A percentile compares a stretch with the other conserved stretches of the same genome.
phyloP scores from a whole-genome alignment of 2,113 vertebrate species.

The Elaphurus davidianus region DNA sequence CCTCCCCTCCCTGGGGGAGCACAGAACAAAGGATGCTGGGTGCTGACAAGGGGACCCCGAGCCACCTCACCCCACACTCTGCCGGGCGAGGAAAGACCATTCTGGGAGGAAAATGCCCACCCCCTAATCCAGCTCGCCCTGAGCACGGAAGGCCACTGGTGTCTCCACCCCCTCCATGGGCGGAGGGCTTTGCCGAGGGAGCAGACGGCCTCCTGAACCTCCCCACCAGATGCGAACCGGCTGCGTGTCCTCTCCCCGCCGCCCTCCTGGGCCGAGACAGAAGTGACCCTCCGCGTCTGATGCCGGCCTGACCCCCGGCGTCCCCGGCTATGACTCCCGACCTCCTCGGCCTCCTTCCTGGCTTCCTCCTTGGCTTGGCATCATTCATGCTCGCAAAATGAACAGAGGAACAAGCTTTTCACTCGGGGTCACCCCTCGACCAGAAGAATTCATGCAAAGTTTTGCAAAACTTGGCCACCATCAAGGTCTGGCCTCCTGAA shows the following conservation, averaged over 20 bases:
- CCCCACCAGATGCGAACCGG: not conserved
- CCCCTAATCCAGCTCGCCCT: not conserved
- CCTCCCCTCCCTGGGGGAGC: no score
- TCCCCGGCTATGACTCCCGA: not conserved
- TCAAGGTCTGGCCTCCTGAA: not conserved
- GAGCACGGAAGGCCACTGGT: not conserved
- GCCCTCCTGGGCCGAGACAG: not conserved
- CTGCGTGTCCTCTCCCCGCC: not conserved
- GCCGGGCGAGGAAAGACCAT: not conserved
- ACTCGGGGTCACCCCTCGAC: not conserved
- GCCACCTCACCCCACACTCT: rapidly evolving
- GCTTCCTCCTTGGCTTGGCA: not conserved
- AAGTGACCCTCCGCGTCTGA: not conserved
- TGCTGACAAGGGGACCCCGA: not conserved
- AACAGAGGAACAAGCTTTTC: rapidly evolving
- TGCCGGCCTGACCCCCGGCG: rapidly evolving
- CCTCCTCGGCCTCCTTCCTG: rapidly evolving
- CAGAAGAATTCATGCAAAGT: not conserved
- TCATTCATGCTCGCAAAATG: not conserved
- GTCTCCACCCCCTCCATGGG: no score
- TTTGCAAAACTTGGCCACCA: not conserved
- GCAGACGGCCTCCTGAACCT: not conserved
- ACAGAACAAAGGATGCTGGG: not conserved
- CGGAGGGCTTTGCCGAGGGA: not conserved
- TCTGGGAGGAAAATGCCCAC: not conserved